A percentile compares a stretch with the other conserved stretches of the same genome.
phyloP scores from a whole-genome alignment of 2,888 invertebrate species.

The Cataglyphis rosenhaueri region DNA sequence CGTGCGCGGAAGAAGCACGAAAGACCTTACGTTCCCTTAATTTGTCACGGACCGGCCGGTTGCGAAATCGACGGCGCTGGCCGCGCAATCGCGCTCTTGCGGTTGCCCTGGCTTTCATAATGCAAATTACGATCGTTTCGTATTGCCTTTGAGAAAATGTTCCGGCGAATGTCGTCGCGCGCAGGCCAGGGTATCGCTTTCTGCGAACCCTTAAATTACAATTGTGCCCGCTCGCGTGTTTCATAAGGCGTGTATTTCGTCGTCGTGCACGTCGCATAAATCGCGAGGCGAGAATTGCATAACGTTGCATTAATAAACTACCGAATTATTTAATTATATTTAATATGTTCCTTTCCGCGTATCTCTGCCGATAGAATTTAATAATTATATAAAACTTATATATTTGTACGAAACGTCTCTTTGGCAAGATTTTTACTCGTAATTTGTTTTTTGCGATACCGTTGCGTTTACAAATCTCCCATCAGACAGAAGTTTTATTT shows the following conservation, averaged over 20 bases:
- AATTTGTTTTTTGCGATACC: neutral
- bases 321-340: neutral
- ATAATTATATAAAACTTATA: conserved; percentile 10
- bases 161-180: conserved; percentile 27
- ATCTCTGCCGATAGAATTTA: neutral
- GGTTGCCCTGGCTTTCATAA: conserved; percentile 47
- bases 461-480: neutral
- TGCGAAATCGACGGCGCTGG: conserved; percentile 39
- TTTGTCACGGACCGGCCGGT: conserved; percentile 38
- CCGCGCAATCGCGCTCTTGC: conserved; percentile 37
- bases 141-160: conserved; percentile 43
- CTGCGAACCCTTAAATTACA: conserved; percentile 47
- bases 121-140: conserved; percentile 55
- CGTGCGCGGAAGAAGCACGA: conserved; percentile 6
- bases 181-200: conserved; percentile 9
- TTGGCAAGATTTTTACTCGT: neutral
- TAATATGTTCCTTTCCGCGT: neutral
- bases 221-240: conserved; percentile 39
- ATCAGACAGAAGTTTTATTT: conserved; percentile 31
- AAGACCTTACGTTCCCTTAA: conserved; percentile 36
- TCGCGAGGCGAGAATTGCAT: neutral
- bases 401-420: neutral
- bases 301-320: conserved; percentile 16
- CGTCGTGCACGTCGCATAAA: conserved; percentile 2
- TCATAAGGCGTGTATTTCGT: conserved; percentile 22